Evolutionary conservation across 1,140 invertebrate species (phyloP), one percentile per base, ranked within the genome.

Genomic region (Alviniconcha marisindica): DNA sequence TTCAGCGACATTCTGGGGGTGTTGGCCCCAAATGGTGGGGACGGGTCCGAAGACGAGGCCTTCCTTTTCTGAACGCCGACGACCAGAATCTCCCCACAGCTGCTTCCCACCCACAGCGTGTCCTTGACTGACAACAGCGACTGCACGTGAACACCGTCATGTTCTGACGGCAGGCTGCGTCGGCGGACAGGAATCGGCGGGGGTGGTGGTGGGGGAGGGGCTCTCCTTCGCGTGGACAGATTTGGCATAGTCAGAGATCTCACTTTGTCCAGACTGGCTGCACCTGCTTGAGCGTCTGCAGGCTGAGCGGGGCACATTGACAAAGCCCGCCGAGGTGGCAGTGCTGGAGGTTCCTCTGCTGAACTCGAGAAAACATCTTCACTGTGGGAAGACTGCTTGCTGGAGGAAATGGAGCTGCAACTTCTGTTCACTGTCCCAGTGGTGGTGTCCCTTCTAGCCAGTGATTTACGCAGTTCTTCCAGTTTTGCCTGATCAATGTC

Each of bases 21-120:
- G 36, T 21, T 24, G 15, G 36, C 14, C 15, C 31, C 1, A 21
- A 5, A 10, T 24, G 36, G 15, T 40, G 36, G 69, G 15, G 63
- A 66, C n/a, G 24, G 31, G 33, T 5, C 24, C 4, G 60, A 63
- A 24, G 60, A 31, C 21, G 7, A 18, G n/a, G 38, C 12, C 24
- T 44, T n/a, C 12, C 51, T 54, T 21, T 80, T 60, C n/a, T 82
- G 69, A 40, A 83, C 44, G 33, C 83, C 81, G 28, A 87, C 81
- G 66, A 87, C 74, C 60, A 88, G 40, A 18, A 88, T 85, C 73
- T 88, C 85, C 0, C 87, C 87, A 81, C 56, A 33, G 76, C 77
- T 86, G 42, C 77, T 84, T n/a, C 87, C 85, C 3, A 85, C 80
- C 87, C 87, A 88, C 56, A 88, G 63, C 5, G 83, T 84, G 80